Evolutionary conservation across 2,797 vertebrate genomes (phyloP).

Genomic region (Emys orbicularis): DNA sequence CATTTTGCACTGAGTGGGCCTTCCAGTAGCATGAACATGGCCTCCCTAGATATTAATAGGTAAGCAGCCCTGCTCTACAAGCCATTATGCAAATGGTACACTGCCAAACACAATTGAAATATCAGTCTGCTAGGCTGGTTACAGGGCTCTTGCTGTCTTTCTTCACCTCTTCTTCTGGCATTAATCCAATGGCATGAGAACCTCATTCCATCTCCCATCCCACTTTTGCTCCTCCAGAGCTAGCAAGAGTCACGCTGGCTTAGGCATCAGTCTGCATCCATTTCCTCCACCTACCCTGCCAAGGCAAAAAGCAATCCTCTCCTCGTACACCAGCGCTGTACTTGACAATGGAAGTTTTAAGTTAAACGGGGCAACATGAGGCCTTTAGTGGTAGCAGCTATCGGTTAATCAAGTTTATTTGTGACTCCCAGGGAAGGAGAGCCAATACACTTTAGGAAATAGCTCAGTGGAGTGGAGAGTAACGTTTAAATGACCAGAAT

Average conservation of each 20-base stretch:
- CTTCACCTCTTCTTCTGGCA: not conserved
- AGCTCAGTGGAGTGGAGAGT: not conserved
- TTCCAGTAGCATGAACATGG: not conserved
- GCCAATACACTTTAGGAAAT: not conserved
- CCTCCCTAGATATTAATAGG: not conserved
- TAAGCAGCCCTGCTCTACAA: constrained; percentile 23
- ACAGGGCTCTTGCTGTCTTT: not conserved
- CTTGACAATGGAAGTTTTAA: not conserved
- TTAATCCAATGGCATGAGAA: not conserved
- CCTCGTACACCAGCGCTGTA: not conserved
- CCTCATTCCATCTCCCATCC: not conserved
- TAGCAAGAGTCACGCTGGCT: not conserved
- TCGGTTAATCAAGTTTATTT: not conserved
- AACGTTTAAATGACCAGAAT: constrained; percentile 18
- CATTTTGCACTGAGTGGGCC: not conserved
- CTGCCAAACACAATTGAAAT: constrained; percentile 16
- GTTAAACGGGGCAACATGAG: not conserved
- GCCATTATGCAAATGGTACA: not conserved
- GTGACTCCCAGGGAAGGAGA: not conserved
- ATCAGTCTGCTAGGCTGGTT: not conserved
- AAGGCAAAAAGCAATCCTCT: not conserved
- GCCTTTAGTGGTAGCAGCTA: not conserved
- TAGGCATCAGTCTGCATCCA: not conserved
- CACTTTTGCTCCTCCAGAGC: not conserved
- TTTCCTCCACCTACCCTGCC: not conserved